Evolutionary conservation across 2,797 vertebrate genomes (phyloP).

Genomic region (Delichon dasypus): DNA sequence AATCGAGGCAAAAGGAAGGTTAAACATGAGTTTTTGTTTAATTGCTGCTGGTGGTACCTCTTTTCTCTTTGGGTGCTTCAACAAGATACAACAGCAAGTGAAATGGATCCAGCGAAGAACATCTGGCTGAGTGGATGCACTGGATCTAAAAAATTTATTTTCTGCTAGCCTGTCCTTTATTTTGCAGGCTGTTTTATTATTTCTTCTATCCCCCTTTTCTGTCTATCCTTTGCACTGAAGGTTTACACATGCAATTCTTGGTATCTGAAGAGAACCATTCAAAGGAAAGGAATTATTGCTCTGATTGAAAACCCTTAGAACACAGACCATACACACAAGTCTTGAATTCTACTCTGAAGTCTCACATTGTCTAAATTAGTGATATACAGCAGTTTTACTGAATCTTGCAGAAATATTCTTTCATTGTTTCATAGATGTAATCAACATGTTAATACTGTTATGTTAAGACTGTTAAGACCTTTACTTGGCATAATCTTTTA

Average conservation of each 20-base stretch:
- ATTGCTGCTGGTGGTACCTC: not conserved
- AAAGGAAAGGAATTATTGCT: not conserved
- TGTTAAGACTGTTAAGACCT: not conserved
- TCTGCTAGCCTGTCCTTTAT: not conserved
- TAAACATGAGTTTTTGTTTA: not conserved
- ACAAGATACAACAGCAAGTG: not conserved
- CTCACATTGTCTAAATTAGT: not conserved
- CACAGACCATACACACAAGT: not conserved
- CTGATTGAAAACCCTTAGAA: not conserved
- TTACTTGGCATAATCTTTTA: not conserved
- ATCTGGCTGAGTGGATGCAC: not conserved
- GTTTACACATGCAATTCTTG: not conserved
- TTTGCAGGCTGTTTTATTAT: not conserved
- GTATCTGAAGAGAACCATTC: not conserved
- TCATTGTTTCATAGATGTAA: not conserved
- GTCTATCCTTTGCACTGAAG: not conserved
- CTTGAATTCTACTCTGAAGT: not conserved
- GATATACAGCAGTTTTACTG: not conserved
- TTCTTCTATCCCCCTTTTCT: not conserved
- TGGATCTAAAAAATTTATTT: not conserved
- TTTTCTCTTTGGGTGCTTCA: not conserved
- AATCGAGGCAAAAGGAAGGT: not conserved
- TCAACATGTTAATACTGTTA: not conserved
- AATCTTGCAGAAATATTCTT: not conserved
- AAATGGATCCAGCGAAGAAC: not conserved